Conservation (phyloP, 2,113 vertebrate species). For the Sarotherodon lohbergeri region DNA sequence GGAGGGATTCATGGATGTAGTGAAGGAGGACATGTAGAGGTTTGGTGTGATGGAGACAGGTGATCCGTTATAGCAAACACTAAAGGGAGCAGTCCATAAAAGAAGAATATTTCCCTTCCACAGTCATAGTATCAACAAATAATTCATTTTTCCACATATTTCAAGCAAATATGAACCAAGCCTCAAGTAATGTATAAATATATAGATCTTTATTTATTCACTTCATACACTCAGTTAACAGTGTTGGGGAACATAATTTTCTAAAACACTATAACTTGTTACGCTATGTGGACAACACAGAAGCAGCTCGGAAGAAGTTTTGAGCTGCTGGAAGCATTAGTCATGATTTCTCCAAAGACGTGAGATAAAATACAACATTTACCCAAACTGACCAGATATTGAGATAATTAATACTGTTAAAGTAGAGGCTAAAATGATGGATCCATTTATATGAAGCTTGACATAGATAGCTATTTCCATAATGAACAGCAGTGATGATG, state of each 20-base stretch:
- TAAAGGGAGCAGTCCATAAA: too few relatives aligned
- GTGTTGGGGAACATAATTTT: constrained; percentile 47
- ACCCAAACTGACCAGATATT: not conserved
- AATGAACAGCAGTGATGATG: not conserved
- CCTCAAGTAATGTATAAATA: constrained; percentile 70
- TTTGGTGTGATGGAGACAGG: too few relatives aligned
- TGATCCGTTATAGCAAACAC: too few relatives aligned
- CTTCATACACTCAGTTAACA: constrained; percentile 69
- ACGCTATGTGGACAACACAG: constrained; percentile 1
- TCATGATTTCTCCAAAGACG: not conserved
- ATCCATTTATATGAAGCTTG: not conserved
- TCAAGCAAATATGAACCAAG: constrained; percentile 3
- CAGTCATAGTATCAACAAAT: not conserved
- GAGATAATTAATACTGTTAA: not conserved
- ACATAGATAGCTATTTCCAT: not conserved
- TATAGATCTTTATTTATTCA: constrained; percentile 77
- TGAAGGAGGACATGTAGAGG: not conserved
- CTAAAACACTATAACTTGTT: not conserved
- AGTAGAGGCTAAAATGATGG: not conserved
- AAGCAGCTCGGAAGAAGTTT: not conserved
- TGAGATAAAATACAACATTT: not conserved
- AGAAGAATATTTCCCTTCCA: not conserved
- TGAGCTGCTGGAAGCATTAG: not conserved
- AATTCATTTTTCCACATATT: not conserved
- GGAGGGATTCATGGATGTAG: not conserved